phyloP scores from a whole-genome alignment of 2,113 vertebrate species.

The Chionomys nivalis region DNA sequence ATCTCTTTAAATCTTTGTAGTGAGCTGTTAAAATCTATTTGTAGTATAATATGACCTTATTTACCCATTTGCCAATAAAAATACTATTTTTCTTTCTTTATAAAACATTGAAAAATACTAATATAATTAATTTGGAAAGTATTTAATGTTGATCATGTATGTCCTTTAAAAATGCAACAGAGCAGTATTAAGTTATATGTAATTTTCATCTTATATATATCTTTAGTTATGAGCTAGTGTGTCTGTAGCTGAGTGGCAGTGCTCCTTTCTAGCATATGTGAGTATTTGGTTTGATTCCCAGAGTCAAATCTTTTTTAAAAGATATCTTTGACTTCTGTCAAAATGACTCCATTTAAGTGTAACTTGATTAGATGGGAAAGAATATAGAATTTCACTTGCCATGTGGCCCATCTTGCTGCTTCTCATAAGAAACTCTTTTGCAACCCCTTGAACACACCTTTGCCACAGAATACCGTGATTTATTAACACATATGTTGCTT shows the following conservation, averaged over 20 bases:
- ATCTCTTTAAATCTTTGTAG: background rate
- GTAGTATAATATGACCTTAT: background rate
- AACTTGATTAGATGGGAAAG: background rate
- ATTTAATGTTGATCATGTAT: background rate
- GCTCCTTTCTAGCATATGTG: background rate
- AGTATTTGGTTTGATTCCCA: background rate
- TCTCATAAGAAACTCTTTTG: background rate
- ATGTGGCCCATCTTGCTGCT: background rate
- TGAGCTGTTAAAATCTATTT: constrained; percentile 23
- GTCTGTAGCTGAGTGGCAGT: background rate
- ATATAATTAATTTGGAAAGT: background rate
- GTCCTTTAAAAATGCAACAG: constrained; percentile 36
- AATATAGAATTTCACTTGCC: background rate
- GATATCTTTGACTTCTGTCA: background rate
- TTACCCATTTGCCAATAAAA: background rate
- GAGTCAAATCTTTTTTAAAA: background rate
- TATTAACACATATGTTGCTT: background rate
- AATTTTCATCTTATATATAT: background rate
- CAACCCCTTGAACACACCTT: background rate
- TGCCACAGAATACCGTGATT: background rate
- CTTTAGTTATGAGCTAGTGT: background rate
- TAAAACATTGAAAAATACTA: constrained; percentile 31
- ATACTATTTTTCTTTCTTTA: background rate
- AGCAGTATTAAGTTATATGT: background rate
- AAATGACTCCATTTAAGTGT: background rate